These are phyloP conservation scores for Coptodon bakossiorum DNA, from an alignment of 2,113 vertebrate species.

Conservation along the genomic window DNA sequence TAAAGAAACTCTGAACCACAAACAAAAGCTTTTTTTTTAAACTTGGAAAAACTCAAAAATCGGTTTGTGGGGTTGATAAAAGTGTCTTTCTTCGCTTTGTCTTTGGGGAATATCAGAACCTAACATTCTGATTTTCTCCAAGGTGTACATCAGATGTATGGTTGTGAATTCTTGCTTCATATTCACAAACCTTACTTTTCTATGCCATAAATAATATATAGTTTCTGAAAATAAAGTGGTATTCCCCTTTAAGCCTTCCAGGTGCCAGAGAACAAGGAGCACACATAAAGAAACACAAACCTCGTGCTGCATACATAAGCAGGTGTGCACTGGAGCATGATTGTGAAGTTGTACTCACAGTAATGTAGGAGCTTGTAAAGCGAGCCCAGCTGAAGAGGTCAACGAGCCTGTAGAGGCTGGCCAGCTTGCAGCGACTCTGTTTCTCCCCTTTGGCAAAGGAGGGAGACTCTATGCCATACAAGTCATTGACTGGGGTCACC, in stretches of 20 bases:
- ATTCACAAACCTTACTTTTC: conserved; percentile 1
- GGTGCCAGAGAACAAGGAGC: background rate
- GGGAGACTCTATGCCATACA: conserved; percentile 80
- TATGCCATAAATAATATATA: conserved; percentile 22
- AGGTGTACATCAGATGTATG: conserved; percentile 21
- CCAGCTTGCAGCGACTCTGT: conserved; percentile 86
- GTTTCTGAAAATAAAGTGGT: background rate
- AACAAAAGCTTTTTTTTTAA: background rate
- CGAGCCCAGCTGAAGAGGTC: conserved; percentile 93
- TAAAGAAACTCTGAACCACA: background rate
- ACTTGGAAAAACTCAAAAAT: background rate
- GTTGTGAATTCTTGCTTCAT: background rate
- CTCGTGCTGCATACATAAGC: conserved; percentile 7
- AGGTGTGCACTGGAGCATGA: conserved; percentile 21
- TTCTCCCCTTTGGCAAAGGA: conserved; percentile 86
- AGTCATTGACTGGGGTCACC: conserved; percentile 88
- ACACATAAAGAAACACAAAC: conserved; percentile 4
- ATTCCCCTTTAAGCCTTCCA: conserved; percentile 3
- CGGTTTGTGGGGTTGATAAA: background rate
- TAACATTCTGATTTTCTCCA: background rate
- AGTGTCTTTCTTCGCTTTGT: background rate
- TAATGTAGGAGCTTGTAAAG: conserved; percentile 85
- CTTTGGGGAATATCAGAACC: conserved; percentile 3
- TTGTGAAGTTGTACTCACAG: conserved; percentile 75
- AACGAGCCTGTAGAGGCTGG: conserved; percentile 84